Conservation (phyloP, 2,113 vertebrate species). For the Archilochus colubris region DNA sequence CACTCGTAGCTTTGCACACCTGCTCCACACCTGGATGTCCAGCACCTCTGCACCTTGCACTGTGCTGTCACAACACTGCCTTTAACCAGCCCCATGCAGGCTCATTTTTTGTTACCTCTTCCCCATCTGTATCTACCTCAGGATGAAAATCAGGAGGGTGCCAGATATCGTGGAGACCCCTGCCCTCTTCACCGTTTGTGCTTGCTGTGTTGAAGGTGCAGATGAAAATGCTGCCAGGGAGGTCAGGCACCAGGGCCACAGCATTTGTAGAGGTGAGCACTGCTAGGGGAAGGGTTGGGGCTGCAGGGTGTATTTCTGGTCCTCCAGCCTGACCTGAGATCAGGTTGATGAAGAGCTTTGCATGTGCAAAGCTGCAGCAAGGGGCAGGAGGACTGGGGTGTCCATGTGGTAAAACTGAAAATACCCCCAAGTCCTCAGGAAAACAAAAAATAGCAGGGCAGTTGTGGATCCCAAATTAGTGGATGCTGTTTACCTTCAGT, state of each 20-base stretch:
- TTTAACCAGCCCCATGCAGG: background rate
- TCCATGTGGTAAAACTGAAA: background rate
- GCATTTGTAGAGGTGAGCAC: background rate
- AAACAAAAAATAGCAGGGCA: background rate
- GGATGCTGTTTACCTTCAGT: constrained; percentile 18
- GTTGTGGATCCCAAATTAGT: background rate
- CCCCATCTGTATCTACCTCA: background rate
- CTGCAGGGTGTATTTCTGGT: background rate
- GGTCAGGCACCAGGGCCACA: background rate
- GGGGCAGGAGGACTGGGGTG: background rate
- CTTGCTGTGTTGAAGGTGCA: background rate
- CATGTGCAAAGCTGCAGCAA: fast-evolving
- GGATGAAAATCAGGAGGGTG: background rate
- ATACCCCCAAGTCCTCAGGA: background rate
- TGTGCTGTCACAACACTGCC: no score
- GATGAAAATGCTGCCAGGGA: background rate
- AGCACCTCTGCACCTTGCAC: no score
- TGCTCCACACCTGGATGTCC: no score
- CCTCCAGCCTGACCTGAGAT: background rate
- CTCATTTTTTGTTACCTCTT: background rate
- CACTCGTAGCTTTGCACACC: no score
- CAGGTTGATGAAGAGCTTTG: background rate
- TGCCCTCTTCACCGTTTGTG: fast-evolving
- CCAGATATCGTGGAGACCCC: background rate
- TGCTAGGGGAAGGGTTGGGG: background rate